Conservation (phyloP, 2,113 vertebrate species). For the Barnardius zonarius region DNA sequence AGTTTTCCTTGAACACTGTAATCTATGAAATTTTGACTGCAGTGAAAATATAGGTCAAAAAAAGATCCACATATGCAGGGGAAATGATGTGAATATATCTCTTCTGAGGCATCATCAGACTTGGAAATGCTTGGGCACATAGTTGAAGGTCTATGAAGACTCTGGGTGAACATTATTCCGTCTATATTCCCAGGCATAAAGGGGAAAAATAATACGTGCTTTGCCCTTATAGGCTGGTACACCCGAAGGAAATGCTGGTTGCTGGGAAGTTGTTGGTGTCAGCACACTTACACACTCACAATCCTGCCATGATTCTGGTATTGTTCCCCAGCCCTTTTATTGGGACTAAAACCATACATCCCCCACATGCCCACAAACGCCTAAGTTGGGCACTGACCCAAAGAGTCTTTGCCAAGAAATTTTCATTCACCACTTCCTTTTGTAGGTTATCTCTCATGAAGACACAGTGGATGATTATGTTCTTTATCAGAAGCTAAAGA, state of each 20-base stretch:
- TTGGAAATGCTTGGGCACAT: not conserved
- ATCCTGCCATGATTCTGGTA: not conserved
- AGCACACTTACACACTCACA: accelerated
- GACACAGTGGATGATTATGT: not conserved
- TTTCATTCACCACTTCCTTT: not conserved
- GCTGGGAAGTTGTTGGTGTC: not conserved
- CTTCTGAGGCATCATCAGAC: not conserved
- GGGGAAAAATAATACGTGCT: not conserved
- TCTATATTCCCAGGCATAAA: not conserved
- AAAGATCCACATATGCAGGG: not conserved
- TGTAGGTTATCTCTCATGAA: not conserved
- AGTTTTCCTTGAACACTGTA: constrained; percentile 46
- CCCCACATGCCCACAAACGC: accelerated
- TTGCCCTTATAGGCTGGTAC: not conserved
- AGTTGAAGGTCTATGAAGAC: not conserved
- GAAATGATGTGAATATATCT: not conserved
- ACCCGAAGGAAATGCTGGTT: not conserved
- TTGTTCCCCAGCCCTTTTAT: not conserved
- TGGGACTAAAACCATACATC: not conserved
- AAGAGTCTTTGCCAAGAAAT: not conserved
- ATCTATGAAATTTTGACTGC: constrained; percentile 47
- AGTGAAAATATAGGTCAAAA: constrained; percentile 37
- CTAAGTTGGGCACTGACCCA: accelerated
- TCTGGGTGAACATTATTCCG: accelerated
- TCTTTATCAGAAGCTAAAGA: not conserved